These are phyloP conservation scores for Athene cunicularia DNA, from an alignment of 2,113 vertebrate genomes.

Conservation along the genomic window DNA sequence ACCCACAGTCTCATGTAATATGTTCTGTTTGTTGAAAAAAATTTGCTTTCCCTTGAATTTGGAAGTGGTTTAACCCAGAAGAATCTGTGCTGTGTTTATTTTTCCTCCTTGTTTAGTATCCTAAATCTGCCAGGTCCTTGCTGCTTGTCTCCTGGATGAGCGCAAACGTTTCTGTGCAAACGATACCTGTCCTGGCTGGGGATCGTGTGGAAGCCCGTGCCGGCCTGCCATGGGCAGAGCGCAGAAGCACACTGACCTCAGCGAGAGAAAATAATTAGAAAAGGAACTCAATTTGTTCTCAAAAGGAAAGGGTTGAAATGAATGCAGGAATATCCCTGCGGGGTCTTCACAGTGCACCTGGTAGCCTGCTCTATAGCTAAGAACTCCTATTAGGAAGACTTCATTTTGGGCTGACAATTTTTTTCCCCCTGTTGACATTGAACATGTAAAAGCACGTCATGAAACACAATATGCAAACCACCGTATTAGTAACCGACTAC, in stretches of 20 bases:
- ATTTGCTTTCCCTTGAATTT: not conserved
- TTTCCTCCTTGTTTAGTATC: not conserved
- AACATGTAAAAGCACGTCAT: not conserved
- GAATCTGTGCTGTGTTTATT: rapidly evolving
- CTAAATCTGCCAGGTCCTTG: not conserved
- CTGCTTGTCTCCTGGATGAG: not conserved
- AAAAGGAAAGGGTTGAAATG: not conserved
- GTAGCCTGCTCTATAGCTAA: not conserved
- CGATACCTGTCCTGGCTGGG: not conserved
- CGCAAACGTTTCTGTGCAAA: rapidly evolving
- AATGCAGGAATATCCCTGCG: not conserved
- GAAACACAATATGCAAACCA: constrained; percentile 8
- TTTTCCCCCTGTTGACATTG: not conserved
- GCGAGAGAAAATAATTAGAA: not conserved
- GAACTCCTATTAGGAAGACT: not conserved
- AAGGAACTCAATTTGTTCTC: not conserved
- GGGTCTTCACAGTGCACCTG: not conserved
- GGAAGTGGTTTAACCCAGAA: not conserved
- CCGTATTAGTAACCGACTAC: not conserved
- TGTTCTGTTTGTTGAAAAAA: not conserved
- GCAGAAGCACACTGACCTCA: not conserved
- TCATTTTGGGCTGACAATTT: not conserved
- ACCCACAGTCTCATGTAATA: not conserved
- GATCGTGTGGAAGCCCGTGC: not conserved
- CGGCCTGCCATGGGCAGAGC: not conserved